Evolutionary conservation across 2,113 vertebrate species (phyloP).

Genomic region (Saimiri boliviensis): DNA sequence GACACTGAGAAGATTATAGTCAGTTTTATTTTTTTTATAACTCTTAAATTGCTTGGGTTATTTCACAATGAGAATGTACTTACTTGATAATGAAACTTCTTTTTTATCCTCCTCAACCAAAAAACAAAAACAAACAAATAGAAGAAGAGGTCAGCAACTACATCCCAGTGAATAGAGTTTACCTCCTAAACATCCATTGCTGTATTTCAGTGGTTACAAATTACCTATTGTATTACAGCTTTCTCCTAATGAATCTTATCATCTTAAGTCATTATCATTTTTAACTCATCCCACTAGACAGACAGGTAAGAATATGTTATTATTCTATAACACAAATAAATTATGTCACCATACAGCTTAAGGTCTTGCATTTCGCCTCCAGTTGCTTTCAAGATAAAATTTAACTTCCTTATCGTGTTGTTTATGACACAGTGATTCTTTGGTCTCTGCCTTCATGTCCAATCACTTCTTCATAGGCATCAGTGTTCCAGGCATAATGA

Average conservation of each 20-base stretch:
- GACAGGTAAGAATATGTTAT: neutral
- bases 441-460: neutral
- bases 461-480: rapidly evolving
- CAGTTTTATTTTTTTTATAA: neutral
- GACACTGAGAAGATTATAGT: neutral
- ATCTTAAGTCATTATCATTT: neutral
- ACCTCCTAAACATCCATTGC: neutral
- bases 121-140: neutral
- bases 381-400: neutral
- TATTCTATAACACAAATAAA: neutral
- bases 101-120: neutral
- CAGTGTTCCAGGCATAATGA: neutral
- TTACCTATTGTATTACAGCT: neutral
- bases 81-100: neutral
- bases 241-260: neutral
- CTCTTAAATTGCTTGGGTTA: neutral
- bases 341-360: neutral
- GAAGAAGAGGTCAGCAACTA: neutral
- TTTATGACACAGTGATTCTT: neutral
- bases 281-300: neutral
- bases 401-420: neutral
- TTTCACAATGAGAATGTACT: neutral
- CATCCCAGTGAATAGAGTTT: neutral
- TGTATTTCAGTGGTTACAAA: neutral
- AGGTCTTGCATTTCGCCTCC: neutral